Evolutionary conservation across 2,888 invertebrate species (phyloP).

Genomic region (Agriopis leucophaearia): DNA sequence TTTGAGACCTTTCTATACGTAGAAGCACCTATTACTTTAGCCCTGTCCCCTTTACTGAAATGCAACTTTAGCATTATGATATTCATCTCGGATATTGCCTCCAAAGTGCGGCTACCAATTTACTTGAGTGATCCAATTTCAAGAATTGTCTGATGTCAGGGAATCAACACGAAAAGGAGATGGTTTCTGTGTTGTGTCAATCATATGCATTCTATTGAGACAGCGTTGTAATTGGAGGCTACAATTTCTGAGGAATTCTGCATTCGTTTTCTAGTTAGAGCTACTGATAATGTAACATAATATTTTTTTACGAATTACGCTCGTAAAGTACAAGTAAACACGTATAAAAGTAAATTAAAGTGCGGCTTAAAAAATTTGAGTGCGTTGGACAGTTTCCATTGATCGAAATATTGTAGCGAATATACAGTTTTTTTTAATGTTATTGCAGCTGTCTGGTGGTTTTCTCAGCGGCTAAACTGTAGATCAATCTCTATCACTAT

Average conservation of each 20-base stretch:
- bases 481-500: too few species aligned
- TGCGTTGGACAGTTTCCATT: too few species aligned
- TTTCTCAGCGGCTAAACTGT: too few species aligned
- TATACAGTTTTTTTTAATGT: too few species aligned
- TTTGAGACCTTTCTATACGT: too few species aligned
- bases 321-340: too few species aligned
- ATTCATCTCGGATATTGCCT: conserved; percentile 38
- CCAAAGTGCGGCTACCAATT: conserved; percentile 47
- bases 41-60: conserved; percentile 9
- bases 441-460: too few species aligned
- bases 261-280: conserved; percentile 1
- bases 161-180: conserved; percentile 24
- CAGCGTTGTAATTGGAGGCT: conserved; percentile 18
- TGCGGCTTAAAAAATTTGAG: too few species aligned
- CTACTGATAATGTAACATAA: too few species aligned
- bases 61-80: conserved; percentile 24
- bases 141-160: conserved; percentile 41
- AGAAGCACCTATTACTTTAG: neutral
- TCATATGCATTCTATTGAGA: conserved; percentile 21
- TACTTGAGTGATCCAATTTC: conserved; percentile 44
- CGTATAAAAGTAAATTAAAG: too few species aligned
- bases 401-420: too few species aligned
- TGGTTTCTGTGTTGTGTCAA: conserved; percentile 30
- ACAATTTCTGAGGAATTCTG: conserved; percentile 11
- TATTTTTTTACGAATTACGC: too few species aligned